Evolutionary conservation across 2,888 invertebrate genomes (phyloP).

Genomic region (Pycnomerus fuliginosus): DNA sequence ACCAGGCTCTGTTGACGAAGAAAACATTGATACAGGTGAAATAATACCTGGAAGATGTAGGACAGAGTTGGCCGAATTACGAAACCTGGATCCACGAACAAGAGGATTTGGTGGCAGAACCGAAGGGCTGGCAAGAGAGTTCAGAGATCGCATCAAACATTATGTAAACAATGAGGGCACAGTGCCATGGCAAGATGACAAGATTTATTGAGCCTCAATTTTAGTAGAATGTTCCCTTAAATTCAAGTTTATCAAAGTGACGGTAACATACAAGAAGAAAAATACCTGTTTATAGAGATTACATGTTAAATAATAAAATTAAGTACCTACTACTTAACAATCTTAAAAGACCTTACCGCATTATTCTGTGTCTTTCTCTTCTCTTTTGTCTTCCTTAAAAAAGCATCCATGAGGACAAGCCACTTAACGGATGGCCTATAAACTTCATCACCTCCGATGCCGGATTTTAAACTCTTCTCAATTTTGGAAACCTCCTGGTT

Average conservation of each 20-base stretch:
- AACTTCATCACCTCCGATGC: background rate
- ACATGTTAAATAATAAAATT: no score
- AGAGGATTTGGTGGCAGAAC: background rate
- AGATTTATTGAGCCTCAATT: no score
- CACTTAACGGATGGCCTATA: background rate
- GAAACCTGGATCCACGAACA: no score
- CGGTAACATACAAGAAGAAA: no score
- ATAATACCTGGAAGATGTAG: constrained; percentile 21
- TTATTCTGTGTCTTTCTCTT: background rate
- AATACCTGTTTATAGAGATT: background rate
- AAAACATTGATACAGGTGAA: constrained; percentile 18
- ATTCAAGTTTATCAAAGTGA: no score
- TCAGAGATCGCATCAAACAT: background rate
- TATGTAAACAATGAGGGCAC: background rate
- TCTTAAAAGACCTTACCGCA: background rate
- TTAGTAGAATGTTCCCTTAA: no score
- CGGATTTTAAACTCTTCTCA: background rate
- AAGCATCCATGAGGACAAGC: background rate
- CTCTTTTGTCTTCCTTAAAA: background rate
- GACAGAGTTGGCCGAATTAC: constrained; percentile 13
- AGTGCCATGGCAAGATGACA: background rate
- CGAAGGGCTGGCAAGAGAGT: background rate
- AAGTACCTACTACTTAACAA: background rate
- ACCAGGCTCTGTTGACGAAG: constrained; percentile 19
- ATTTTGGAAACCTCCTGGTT: background rate